Conservation (phyloP, 1,140 invertebrate species). For the Drosophila albomicans region DNA sequence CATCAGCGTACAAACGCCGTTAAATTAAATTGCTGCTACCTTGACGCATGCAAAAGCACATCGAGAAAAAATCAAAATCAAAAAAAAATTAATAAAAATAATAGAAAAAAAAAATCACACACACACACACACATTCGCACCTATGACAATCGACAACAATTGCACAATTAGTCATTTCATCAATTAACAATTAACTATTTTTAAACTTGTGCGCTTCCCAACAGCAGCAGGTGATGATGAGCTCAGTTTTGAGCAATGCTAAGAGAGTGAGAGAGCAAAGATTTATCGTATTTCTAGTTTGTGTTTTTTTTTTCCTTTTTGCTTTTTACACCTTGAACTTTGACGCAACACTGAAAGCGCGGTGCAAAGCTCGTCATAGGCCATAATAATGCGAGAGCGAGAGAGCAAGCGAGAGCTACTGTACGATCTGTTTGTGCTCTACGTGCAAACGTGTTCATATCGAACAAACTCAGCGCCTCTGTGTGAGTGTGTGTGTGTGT, state of each 20-base stretch:
- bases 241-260: slow-evolving; percentile 58
- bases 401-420: not conserved
- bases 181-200: slow-evolving; percentile 81
- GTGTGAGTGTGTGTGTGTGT: not conserved
- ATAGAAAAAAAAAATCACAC: slow-evolving; percentile 8
- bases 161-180: slow-evolving; percentile 78
- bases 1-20: slow-evolving; percentile 46
- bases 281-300: slow-evolving; percentile 45
- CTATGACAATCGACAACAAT: slow-evolving; percentile 40
- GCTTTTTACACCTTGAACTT: slow-evolving; percentile 73
- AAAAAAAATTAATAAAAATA: slow-evolving; percentile 26
- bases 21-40: slow-evolving; percentile 64
- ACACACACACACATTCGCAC: slow-evolving; percentile 14
- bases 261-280: slow-evolving; percentile 30
- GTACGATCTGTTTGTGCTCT: not conserved
- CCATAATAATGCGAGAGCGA: slow-evolving; percentile 4
- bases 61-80: not conserved
- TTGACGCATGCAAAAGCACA: slow-evolving; percentile 47
- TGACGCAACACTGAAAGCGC: slow-evolving; percentile 55
- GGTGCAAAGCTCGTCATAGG: slow-evolving; percentile 34
- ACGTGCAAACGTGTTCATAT: slow-evolving; percentile 31
- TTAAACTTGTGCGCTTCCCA: slow-evolving; percentile 56
- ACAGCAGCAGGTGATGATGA: slow-evolving; percentile 42
- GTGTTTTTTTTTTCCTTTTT: too few relatives aligned
- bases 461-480: not conserved